phyloP scores from a whole-genome alignment of 2,888 invertebrate genomes.

The Heliconius erato region DNA sequence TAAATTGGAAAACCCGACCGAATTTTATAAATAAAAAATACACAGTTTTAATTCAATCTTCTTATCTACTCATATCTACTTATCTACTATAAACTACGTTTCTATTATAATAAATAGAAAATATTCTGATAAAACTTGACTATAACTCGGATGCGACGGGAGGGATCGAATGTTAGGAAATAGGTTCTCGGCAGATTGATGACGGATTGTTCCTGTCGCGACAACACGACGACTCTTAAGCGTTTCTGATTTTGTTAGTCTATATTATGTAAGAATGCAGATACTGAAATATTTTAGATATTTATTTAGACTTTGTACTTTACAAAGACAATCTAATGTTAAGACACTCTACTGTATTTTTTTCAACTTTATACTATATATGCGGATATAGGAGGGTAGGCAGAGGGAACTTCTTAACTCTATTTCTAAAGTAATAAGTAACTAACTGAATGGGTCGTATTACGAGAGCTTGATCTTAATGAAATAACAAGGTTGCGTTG shows the following conservation, averaged over 20 bases:
- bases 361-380: too few species aligned
- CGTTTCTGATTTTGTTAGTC: constrained; percentile 43
- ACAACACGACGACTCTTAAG: constrained; percentile 65
- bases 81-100: constrained; percentile 22
- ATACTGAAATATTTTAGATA: not conserved
- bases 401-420: not conserved
- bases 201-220: constrained; percentile 78
- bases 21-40: not conserved
- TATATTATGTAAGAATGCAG: not conserved
- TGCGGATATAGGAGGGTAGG: too few species aligned
- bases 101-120: constrained; percentile 27
- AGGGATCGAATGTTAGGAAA: constrained; percentile 68
- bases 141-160: constrained; percentile 54
- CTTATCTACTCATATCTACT: not conserved
- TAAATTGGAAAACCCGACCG: not conserved
- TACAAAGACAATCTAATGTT: too few species aligned
- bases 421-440: constrained; percentile 16
- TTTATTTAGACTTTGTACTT: too few species aligned
- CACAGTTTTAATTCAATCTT: too few species aligned
- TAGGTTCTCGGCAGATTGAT: constrained; percentile 73
- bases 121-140: constrained; percentile 37
- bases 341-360: too few species aligned
- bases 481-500: constrained; percentile 3
- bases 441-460: constrained; percentile 12
- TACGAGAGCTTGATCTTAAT: constrained; percentile 29